Conservation (phyloP, 2,113 vertebrate genomes). For the Misgurnus anguillicaudatus region DNA sequence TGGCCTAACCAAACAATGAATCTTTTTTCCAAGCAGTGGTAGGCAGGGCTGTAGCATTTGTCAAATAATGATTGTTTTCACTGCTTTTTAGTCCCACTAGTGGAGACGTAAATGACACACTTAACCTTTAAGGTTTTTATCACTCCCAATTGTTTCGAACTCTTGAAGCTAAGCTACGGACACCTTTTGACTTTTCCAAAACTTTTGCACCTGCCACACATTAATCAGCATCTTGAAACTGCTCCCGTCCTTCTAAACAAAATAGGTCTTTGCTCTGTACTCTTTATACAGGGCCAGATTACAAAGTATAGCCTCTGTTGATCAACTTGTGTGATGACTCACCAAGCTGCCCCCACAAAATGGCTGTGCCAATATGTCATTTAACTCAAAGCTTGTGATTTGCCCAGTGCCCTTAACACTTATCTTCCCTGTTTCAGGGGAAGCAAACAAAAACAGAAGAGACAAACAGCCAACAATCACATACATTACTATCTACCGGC, state of each 20-base stretch:
- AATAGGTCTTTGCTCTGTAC: conserved; percentile 50
- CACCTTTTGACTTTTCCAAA: neutral
- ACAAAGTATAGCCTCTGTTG: conserved; percentile 50
- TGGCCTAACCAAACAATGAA: neutral
- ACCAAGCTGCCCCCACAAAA: conserved; percentile 48
- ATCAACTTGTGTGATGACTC: conserved; percentile 59
- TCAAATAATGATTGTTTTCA: neutral
- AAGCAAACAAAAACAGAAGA: conserved; percentile 11
- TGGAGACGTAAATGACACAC: neutral
- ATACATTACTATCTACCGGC: neutral
- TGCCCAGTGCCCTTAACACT: conserved; percentile 35
- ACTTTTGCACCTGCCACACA: neutral
- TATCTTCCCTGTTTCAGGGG: conserved; percentile 22
- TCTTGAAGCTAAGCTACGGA: too few species aligned
- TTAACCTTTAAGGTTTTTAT: neutral
- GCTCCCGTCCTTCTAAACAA: conserved; percentile 55
- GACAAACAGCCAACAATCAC: neutral
- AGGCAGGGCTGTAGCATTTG: too few species aligned
- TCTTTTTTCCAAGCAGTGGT: too few species aligned
- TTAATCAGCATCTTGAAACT: conserved; percentile 43
- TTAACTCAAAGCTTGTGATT: conserved; percentile 31
- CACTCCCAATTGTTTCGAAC: neutral
- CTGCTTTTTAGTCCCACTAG: neutral
- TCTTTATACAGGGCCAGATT: neutral
- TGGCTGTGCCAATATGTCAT: conserved; percentile 42